These are phyloP conservation scores for Lindbergichthys nudifrons DNA, from an alignment of 2,797 vertebrate species.

Conservation along the genomic window DNA sequence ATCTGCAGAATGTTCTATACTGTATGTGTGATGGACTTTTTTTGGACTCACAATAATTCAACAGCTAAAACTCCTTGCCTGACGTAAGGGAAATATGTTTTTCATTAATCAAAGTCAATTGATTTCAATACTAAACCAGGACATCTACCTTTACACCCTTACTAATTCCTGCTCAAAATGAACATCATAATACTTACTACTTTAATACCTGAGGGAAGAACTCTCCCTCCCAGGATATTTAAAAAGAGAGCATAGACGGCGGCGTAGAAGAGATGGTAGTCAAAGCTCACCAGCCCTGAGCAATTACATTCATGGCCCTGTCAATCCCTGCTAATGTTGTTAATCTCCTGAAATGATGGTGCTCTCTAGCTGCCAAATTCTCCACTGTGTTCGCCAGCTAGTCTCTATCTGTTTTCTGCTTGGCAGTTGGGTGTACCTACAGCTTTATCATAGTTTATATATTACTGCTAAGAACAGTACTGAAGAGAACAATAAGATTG, in stretches of 20 bases:
- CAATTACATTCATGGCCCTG: background rate
- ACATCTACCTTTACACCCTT: background rate
- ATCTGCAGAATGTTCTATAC: background rate
- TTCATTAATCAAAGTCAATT: too few relatives aligned
- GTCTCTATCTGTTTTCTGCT: background rate
- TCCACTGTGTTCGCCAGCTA: conserved; percentile 1
- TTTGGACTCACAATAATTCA: background rate
- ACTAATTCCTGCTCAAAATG: background rate
- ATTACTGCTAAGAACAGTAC: background rate
- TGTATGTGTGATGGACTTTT: background rate
- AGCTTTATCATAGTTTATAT: conserved; percentile 1
- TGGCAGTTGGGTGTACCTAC: background rate
- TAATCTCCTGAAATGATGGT: background rate
- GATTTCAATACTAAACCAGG: too few relatives aligned
- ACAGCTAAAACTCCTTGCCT: background rate
- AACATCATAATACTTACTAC: background rate
- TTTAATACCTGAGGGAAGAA: background rate
- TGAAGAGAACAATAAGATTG: background rate
- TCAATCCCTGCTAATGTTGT: background rate
- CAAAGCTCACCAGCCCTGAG: conserved; percentile 6
- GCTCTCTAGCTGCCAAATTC: background rate
- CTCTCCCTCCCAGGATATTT: background rate
- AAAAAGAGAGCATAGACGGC: background rate
- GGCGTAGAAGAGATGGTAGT: conserved; percentile 1
- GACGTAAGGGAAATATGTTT: too few relatives aligned